Percentiles rank a stretch among this genome's conserved stretches.
Evolutionary conservation across 2,113 vertebrate species (phyloP).

Genomic region (Varanus salvator): DNA sequence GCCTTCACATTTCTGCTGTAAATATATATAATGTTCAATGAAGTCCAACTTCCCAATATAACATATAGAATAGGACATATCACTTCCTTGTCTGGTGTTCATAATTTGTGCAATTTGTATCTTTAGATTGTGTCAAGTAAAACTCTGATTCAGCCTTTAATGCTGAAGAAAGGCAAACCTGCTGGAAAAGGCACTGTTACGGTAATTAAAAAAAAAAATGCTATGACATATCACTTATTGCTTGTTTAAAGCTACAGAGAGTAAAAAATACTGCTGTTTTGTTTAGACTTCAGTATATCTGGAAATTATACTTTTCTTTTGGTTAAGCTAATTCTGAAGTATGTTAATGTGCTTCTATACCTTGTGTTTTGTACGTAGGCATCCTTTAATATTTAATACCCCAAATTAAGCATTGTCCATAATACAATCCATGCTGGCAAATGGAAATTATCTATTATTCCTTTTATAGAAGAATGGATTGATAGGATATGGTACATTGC

Average conservation of each 20-base stretch:
- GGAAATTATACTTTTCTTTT: background rate
- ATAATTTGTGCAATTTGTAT: conserved; percentile 12
- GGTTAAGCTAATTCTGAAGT: background rate
- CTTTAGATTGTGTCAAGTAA: conserved; percentile 90
- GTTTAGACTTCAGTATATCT: background rate
- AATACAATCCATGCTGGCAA: background rate
- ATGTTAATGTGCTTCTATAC: background rate
- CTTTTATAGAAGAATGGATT: too few species aligned
- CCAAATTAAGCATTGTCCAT: background rate
- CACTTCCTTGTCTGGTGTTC: background rate
- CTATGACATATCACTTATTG: too few species aligned
- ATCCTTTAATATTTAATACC: background rate
- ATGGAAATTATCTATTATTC: too few species aligned
- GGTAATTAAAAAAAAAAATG: conserved; percentile 60
- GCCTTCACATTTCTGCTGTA: background rate
- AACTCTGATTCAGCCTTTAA: conserved; percentile 83
- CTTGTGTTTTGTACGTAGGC: background rate
- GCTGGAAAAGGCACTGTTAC: conserved; percentile 90
- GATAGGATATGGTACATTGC: too few species aligned
- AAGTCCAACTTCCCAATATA: background rate
- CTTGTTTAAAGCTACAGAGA: background rate
- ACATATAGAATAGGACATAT: background rate
- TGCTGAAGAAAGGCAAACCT: conserved; percentile 89
- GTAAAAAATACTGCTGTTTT: background rate
- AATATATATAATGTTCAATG: background rate